Base-by-base conservation (phyloP, 2,797 vertebrate species). In the Eleutherodactylus coqui region DNA sequence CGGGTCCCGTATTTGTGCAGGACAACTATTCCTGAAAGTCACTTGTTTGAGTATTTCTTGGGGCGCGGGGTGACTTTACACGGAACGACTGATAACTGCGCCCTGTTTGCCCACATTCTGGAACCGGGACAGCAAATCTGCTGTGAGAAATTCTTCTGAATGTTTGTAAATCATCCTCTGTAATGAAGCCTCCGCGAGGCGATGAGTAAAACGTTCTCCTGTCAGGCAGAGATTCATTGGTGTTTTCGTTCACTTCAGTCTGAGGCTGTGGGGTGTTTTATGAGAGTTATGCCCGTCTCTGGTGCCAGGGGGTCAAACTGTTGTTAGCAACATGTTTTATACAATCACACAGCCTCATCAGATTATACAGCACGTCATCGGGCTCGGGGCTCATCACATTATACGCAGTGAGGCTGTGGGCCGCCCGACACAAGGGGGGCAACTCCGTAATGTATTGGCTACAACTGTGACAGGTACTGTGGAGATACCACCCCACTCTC, bases 301-400 rank as follows among this genome's bases (percentile, higher is more conserved):
- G 19, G 3, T 86, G 84, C 67, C 85, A 49, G 72, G 79, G 64
- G 79, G 72, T 45, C 55, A 13, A 2, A 27, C 17, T 86, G 85
- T 78, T 87, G 80, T 72, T 87, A 83, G 80, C 75, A 83, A 79
- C 72, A 82, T 9, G 5, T 38, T 62, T 82, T 34, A 81, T 41
- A 14, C 72, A 64, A 75, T 16, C 27, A 19, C 38, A 5, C 7
- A 10, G 21, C 41, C 41, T 32, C 43, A 38, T 70, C 32, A 27
- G 45, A 5, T 70, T 70, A 24, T 38, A 70, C 14, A 62, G 36
- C 3, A 29, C 34, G 11, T 53, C 9, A 24, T 9, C n/a, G n/a
- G 10, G 21, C 14, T 3, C 11, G 27, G 55, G 1, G 10, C 55
- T 19, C 17, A 4, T 7, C 62, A 19, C 62, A 36, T 17, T 67